Conservation (phyloP, 2,888 invertebrate genomes). For the Acronicta leporina region DNA sequence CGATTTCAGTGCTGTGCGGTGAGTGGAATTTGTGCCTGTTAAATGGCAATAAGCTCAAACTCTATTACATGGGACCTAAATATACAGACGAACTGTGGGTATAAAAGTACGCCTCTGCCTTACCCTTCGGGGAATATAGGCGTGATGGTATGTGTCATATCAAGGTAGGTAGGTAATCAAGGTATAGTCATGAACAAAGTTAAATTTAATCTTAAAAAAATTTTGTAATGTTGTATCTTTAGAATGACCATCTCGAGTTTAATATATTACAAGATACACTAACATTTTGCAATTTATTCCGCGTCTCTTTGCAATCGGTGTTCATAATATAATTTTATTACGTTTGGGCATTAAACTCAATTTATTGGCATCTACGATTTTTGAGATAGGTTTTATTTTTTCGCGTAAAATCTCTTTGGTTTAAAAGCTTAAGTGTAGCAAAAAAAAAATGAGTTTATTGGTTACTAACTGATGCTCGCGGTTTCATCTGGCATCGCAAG, state of each 20-base stretch:
- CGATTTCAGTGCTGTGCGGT: no score
- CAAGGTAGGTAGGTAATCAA: no score
- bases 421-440: constrained; percentile 14
- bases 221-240: constrained; percentile 16
- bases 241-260: constrained; percentile 8
- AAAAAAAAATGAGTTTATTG: background rate
- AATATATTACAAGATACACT: constrained; percentile 42
- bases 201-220: background rate
- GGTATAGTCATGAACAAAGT: no score
- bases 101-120: no score
- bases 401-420: constrained; percentile 18
- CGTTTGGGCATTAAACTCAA: constrained; percentile 40
- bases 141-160: no score
- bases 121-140: no score
- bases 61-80: no score
- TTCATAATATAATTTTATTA: constrained; percentile 54
- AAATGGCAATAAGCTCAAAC: no score
- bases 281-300: constrained; percentile 40
- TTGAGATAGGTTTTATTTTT: constrained; percentile 32
- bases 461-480: no score
- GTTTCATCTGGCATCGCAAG: background rate
- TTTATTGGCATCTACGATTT: constrained; percentile 49
- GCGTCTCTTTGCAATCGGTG: constrained; percentile 44
- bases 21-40: no score
- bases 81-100: no score